Evolutionary conservation across 2,888 invertebrate species (phyloP).

Genomic region (Cantharis nigra): DNA sequence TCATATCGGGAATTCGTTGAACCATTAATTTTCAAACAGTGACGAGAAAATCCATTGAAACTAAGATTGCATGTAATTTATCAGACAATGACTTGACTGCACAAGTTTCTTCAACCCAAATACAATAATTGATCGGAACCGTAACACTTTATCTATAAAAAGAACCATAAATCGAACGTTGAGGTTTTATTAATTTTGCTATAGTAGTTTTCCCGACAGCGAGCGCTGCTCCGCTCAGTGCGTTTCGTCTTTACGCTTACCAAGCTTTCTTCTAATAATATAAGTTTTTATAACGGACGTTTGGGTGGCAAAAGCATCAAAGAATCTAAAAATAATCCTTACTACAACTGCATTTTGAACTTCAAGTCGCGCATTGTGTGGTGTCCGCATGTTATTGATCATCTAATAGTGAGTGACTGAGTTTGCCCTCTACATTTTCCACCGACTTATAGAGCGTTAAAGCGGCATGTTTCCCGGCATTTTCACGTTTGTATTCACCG

Average conservation of each 20-base stretch:
- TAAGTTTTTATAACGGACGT: background rate
- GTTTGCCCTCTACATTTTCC: conserved; percentile 21
- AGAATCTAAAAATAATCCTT: background rate
- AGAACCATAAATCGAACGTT: background rate
- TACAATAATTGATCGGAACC: background rate
- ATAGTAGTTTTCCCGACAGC: background rate
- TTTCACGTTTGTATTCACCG: conserved; percentile 36
- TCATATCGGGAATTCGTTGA: background rate
- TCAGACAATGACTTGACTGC: background rate
- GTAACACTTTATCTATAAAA: background rate
- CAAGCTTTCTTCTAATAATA: too few species aligned
- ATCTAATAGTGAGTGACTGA: conserved; percentile 15
- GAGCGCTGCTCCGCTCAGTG: background rate
- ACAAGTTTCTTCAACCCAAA: background rate
- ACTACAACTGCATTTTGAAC: conserved; percentile 11
- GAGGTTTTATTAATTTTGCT: background rate
- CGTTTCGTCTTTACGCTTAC: background rate
- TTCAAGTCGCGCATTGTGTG: conserved; percentile 21
- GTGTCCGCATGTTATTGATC: conserved; percentile 23
- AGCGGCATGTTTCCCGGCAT: conserved; percentile 34
- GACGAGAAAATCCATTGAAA: background rate
- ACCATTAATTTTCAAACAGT: background rate
- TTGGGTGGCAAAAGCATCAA: background rate
- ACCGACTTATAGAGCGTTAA: conserved; percentile 10
- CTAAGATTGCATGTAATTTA: background rate